Conservation (phyloP, 2,888 invertebrate genomes). For the Agrotis exclamationis region DNA sequence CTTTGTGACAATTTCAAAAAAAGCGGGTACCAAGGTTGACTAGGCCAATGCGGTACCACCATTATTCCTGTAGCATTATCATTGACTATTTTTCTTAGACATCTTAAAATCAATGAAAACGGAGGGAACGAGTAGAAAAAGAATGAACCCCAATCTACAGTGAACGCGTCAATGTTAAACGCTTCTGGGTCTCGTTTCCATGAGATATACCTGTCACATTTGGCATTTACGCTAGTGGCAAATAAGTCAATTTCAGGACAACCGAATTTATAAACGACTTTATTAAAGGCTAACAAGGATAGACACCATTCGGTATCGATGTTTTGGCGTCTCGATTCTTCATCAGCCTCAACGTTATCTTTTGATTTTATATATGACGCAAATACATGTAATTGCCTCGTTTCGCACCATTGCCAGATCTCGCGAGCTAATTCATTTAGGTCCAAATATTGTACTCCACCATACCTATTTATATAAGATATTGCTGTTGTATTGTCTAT, state of each 20-base stretch:
- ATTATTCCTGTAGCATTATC: slow-evolving; percentile 19
- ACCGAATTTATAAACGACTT: slow-evolving; percentile 1
- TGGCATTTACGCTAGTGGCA: slow-evolving; percentile 6
- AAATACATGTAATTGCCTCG: no score
- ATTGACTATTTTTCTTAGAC: slow-evolving; percentile 14
- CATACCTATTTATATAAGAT: no score
- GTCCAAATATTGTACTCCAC: no score
- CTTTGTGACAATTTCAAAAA: not conserved
- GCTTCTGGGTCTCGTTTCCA: slow-evolving; percentile 15
- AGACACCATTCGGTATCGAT: slow-evolving; percentile 20
- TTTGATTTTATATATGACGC: not conserved
- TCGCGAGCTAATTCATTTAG: no score
- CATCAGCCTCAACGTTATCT: slow-evolving; percentile 11
- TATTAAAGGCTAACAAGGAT: not conserved
- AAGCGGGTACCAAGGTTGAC: slow-evolving; percentile 16
- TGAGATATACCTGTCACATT: slow-evolving; percentile 14
- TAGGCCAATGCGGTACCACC: slow-evolving; percentile 21
- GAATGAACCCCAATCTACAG: slow-evolving; percentile 13
- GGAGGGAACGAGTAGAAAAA: slow-evolving; percentile 6
- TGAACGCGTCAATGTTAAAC: not conserved
- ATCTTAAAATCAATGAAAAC: slow-evolving; percentile 20
- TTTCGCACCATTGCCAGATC: no score
- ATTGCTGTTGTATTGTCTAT: no score
- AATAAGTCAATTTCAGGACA: slow-evolving; percentile 20
- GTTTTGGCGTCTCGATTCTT: slow-evolving; percentile 17